Evolutionary conservation across 2,888 invertebrate genomes (phyloP).

Genomic region (Teinopalpus imperialis): DNA sequence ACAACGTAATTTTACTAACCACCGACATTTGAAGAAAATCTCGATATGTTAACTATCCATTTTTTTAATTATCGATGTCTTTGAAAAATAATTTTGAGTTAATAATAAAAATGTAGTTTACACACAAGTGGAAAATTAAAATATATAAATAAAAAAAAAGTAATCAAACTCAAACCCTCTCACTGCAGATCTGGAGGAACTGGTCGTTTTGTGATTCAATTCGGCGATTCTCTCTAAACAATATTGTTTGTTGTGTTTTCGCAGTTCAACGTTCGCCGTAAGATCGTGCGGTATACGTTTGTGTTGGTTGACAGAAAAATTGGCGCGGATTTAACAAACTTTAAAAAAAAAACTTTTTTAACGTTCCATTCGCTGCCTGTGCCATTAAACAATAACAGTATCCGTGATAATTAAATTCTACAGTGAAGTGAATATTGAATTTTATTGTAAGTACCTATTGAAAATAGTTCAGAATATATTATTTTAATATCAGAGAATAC

Average conservation of each 20-base stretch:
- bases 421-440: not conserved
- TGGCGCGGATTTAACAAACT: conserved; percentile 5
- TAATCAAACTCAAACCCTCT: too few relatives aligned
- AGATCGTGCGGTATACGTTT: conserved; percentile 22
- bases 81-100: too few relatives aligned
- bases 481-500: too few relatives aligned
- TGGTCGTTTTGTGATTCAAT: conserved; percentile 3
- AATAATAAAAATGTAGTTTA: too few relatives aligned
- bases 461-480: not conserved
- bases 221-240: conserved; percentile 21
- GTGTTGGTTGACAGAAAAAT: conserved; percentile 5
- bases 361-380: not conserved
- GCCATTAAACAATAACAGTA: not conserved
- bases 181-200: conserved; percentile 4
- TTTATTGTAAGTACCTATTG: conserved; percentile 5
- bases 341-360: not conserved
- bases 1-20: too few relatives aligned
- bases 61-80: too few relatives aligned
- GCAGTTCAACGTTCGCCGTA: conserved; percentile 21
- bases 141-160: too few relatives aligned
- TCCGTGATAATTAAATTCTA: too few relatives aligned
- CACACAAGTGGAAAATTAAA: too few relatives aligned
- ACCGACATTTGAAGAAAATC: too few relatives aligned
- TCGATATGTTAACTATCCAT: too few relatives aligned
- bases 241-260: conserved; percentile 23